phyloP scores from a whole-genome alignment of 2,113 vertebrate genomes.

The Mastomys natalensis region DNA sequence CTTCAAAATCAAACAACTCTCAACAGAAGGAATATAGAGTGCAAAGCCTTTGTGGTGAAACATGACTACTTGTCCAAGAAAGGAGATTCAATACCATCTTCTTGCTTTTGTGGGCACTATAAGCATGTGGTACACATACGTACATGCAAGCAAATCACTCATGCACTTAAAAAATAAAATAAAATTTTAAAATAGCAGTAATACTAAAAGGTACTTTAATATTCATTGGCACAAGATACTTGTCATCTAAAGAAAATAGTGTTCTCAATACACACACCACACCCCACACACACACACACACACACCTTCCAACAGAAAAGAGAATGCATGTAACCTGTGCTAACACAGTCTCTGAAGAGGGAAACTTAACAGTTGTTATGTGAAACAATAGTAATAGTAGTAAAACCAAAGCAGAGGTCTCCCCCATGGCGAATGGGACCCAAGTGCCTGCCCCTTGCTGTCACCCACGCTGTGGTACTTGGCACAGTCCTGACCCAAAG shows the following conservation, averaged over 20 bases:
- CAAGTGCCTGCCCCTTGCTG: neutral
- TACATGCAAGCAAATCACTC: neutral
- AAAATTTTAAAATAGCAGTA: neutral
- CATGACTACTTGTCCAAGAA: neutral
- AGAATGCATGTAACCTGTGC: neutral
- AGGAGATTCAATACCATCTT: neutral
- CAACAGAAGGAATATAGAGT: neutral
- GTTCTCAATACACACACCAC: too few relatives aligned
- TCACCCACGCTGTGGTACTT: neutral
- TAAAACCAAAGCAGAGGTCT: neutral
- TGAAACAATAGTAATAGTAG: conserved; percentile 9
- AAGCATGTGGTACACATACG: neutral
- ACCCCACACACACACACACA: neutral
- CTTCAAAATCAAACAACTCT: neutral
- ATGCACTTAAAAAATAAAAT: neutral
- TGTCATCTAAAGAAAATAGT: conserved; percentile 3
- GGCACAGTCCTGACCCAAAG: neutral
- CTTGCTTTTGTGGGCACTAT: neutral
- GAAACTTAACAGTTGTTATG: neutral
- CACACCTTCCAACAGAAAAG: neutral
- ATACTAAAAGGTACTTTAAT: neutral
- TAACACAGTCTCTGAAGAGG: neutral
- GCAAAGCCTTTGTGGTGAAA: neutral
- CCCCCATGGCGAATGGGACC: neutral
- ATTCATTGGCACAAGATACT: neutral